Percentiles rank a stretch among this genome's conserved stretches.
Evolutionary conservation across 2,888 invertebrate genomes (phyloP).

Genomic region (Drosophila prolongata): DNA sequence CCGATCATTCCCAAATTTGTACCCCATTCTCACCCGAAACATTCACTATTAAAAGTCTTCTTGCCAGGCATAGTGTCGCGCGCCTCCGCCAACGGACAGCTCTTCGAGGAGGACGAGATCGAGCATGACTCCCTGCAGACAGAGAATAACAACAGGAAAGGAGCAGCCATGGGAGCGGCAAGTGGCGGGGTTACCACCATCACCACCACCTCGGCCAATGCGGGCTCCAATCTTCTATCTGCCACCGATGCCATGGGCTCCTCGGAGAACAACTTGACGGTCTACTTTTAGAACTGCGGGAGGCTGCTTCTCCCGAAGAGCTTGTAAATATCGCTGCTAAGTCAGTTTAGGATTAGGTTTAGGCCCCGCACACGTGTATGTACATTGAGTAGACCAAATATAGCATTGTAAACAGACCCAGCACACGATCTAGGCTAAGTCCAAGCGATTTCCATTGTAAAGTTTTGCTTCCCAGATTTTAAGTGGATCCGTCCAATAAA

Average conservation of each 20-base stretch:
- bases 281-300: conserved; percentile 85
- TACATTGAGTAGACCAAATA: conserved; percentile 79
- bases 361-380: conserved; percentile 46
- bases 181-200: conserved; percentile 64
- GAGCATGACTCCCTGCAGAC: conserved; percentile 79
- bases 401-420: conserved; percentile 62
- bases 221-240: conserved; percentile 78
- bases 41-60: conserved; percentile 76
- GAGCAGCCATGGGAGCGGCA: conserved; percentile 74
- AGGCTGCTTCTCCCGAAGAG: conserved; percentile 5
- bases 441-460: conserved; percentile 71
- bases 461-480: conserved; percentile 68
- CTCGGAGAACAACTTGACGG: conserved; percentile 87
- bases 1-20: background rate
- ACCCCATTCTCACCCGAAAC: conserved; percentile 55
- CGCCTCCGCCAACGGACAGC: conserved; percentile 84
- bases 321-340: conserved; percentile 64
- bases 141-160: conserved; percentile 73
- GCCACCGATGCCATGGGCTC: conserved; percentile 84
- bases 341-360: conserved; percentile 51
- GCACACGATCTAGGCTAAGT: conserved; percentile 53
- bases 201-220: conserved; percentile 51
- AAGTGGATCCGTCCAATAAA: conserved; percentile 44
- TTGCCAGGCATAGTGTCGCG: conserved; percentile 85
- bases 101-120: conserved; percentile 85